These are phyloP conservation scores for Mizuhopecten yessoensis DNA, from an alignment of 1,140 invertebrate genomes.

Conservation along the genomic window DNA sequence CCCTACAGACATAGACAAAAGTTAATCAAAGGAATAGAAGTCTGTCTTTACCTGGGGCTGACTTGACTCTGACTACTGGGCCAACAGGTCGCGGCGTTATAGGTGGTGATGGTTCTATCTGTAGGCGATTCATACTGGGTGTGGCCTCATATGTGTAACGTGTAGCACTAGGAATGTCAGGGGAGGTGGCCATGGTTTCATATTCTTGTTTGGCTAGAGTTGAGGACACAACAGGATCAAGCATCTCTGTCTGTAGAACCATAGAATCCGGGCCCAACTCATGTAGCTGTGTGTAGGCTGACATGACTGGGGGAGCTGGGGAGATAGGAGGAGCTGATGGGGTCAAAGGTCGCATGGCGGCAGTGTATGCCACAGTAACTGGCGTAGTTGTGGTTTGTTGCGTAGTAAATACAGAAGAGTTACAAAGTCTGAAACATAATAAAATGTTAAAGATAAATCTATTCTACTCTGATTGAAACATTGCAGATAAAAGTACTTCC, in stretches of 20 bases:
- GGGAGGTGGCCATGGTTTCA: slow-evolving; percentile 42
- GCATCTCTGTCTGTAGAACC: not conserved
- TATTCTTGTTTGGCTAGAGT: not conserved
- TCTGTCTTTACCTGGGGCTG: slow-evolving; percentile 74
- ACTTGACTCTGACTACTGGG: slow-evolving; percentile 70
- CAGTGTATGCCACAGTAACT: slow-evolving; percentile 3
- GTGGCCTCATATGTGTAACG: slow-evolving; percentile 73
- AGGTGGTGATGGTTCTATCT: slow-evolving; percentile 72
- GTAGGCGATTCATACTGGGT: slow-evolving; percentile 72
- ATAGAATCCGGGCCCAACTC: not conserved
- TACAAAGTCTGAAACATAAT: not conserved
- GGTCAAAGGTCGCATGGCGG: slow-evolving; percentile 36
- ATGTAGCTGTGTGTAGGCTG: not conserved
- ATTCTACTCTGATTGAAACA: no score
- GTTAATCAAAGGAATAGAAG: not conserved
- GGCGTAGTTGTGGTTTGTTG: slow-evolving; percentile 31
- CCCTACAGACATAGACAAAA: not conserved
- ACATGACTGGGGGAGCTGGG: not conserved
- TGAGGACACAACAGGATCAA: slow-evolving; percentile 6
- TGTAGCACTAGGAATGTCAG: slow-evolving; percentile 58
- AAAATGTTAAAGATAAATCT: not conserved
- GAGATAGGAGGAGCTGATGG: not conserved
- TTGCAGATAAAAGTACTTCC: no score
- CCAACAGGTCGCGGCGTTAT: slow-evolving; percentile 67
- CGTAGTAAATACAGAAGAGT: not conserved